Evolutionary conservation across 64 coral and sea anemone genomes (phyloP), one percentile per base, ranked within the genome.

Genomic region (Dendrophyllia cribrosa): DNA sequence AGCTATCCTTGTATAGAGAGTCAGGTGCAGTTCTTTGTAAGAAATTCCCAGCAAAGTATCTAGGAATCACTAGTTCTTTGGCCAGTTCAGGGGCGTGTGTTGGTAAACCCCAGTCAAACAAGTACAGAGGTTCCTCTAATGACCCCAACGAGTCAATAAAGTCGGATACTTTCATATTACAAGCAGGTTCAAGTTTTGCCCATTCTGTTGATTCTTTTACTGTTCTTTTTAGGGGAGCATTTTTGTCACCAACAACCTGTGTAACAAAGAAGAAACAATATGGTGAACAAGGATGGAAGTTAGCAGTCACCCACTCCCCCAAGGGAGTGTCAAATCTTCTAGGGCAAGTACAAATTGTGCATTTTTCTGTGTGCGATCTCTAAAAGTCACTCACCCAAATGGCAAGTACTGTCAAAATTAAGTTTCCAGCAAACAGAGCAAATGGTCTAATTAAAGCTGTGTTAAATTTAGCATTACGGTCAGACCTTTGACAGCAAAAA

Each of bases 41-140:
- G 58, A 93, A 93, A 60, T 93, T 82, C 13, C 70, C 70, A 22
- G 82, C 80, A 93, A 93, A 86, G 59, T 93, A 93, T 68, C 75
- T 93, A 7, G 91, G 91, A 85, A 93, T 87, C 9, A 26, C 51
- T 12, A 93, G 47, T 56, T 93, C 82, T 51, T 70, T 76, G 13
- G 83, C 71, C 10, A 88, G 51, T 12, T 88, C 68, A 63, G 86
- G 86, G 3, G 72, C 91, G 59, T 82, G 23, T 20, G 82, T 93
- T 68, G 91, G 71, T 71, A 93, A 62, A 58, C 82, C 87, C 91
- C 91, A 93, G 59, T 87, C 91, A 87, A 86, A 93, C 44, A 87
- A 43, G 47, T 80, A 93, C 14, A 74, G 56, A 20, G 82, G 72
- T 73, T 93, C 72, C 17, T 87, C 52, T 69, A 61, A 74, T 91